These are phyloP conservation scores for Ichneumoninae sp. DNA, from an alignment of 2,888 invertebrate species.

Conservation along the genomic window DNA sequence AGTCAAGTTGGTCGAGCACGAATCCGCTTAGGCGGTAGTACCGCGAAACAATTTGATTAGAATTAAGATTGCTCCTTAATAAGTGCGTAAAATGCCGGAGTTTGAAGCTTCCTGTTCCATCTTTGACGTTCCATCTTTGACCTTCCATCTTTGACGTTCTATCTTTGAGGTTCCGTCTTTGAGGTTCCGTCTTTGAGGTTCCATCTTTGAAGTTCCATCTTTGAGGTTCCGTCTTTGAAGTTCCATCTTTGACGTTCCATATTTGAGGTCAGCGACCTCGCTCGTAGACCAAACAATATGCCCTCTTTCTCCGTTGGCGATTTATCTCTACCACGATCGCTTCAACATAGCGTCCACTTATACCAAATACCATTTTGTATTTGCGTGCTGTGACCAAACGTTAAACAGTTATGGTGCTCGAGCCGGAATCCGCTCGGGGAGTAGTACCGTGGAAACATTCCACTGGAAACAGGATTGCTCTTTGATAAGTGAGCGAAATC, in stretches of 20 bases:
- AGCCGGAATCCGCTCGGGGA: not conserved
- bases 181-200: too few relatives aligned
- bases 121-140: too few relatives aligned
- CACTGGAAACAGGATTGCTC: conserved; percentile 23
- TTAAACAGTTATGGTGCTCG: not conserved
- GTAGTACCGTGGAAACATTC: not conserved
- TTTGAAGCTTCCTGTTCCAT: too few relatives aligned
- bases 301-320: not conserved
- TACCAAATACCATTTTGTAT: not conserved
- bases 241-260: too few relatives aligned
- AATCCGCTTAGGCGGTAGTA: not conserved
- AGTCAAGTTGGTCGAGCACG: not conserved
- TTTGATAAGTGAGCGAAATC: conserved; percentile 4
- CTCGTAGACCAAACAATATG: conserved; percentile 6
- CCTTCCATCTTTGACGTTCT: too few relatives aligned
- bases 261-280: not conserved
- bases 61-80: conserved; percentile 23
- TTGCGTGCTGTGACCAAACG: not conserved
- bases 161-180: too few relatives aligned
- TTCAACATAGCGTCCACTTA: not conserved
- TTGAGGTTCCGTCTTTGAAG: too few relatives aligned
- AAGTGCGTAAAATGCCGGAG: not conserved
- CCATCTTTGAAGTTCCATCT: too few relatives aligned
- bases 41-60: not conserved
- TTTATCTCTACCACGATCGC: not conserved